Evolutionary conservation across 2,113 vertebrate species (phyloP).

Genomic region (Rutilus rutilus): DNA sequence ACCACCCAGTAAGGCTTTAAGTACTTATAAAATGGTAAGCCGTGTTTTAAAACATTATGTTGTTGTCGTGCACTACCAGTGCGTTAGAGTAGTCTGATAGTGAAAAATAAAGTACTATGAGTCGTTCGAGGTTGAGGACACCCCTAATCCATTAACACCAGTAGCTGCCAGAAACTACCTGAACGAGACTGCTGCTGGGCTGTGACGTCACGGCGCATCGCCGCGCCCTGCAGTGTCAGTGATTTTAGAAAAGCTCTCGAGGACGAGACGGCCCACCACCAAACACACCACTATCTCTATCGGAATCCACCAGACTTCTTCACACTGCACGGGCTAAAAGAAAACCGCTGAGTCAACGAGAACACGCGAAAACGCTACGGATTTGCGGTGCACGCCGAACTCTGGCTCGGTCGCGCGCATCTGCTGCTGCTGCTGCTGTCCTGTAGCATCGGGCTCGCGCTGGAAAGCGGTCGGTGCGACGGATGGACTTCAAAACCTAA

Average conservation of each 20-base stretch:
- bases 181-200: constrained; percentile 31
- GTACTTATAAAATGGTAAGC: background rate
- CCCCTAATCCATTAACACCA: background rate
- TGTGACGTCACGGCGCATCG: constrained; percentile 53
- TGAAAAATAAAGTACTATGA: background rate
- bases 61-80: background rate
- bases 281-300: background rate
- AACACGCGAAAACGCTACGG: background rate
- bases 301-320: background rate
- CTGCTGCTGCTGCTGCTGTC: constrained; percentile 3
- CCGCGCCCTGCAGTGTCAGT: constrained; percentile 60
- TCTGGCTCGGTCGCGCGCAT: constrained; percentile 27
- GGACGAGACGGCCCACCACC: constrained; percentile 37
- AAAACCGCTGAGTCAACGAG: background rate
- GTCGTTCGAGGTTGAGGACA: constrained; percentile 23
- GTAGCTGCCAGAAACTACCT: constrained; percentile 35
- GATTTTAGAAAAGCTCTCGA: constrained; percentile 41
- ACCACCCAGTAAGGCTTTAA: too few relatives aligned
- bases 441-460: constrained; percentile 8
- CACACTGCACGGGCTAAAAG: background rate
- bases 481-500: background rate
- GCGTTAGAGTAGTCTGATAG: background rate
- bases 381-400: constrained; percentile 9
- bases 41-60: background rate
- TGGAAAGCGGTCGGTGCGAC: background rate